Evolutionary conservation across 2,888 invertebrate species (phyloP).

Genomic region (Mesorhabditis spiculigera): DNA sequence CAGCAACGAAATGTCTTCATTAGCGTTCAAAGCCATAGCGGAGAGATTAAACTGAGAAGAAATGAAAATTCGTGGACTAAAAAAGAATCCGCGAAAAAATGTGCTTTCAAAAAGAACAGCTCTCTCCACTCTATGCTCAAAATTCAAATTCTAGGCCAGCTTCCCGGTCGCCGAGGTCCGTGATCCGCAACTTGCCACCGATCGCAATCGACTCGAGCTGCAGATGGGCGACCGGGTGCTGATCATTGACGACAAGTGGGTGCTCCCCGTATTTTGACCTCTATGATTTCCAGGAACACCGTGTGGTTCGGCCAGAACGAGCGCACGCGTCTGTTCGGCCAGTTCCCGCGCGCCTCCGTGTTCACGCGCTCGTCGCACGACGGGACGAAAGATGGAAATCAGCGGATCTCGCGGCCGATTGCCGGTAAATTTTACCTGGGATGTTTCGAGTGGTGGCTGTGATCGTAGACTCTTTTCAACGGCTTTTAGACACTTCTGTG

Average conservation of each 20-base stretch:
- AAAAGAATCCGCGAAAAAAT: too few relatives aligned
- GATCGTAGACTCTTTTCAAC: not conserved
- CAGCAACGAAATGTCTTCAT: too few relatives aligned
- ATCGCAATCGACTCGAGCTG: conserved; percentile 24
- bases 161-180: conserved; percentile 31
- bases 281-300: conserved; percentile 57
- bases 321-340: conserved; percentile 79
- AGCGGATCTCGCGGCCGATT: not conserved
- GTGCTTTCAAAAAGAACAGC: too few relatives aligned
- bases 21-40: too few relatives aligned
- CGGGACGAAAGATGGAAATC: not conserved
- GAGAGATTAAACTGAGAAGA: too few relatives aligned
- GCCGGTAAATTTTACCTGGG: not conserved
- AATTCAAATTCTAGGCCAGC: conserved; percentile 15
- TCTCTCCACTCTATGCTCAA: not conserved
- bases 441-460: not conserved
- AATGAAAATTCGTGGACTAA: too few relatives aligned
- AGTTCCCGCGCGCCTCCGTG: conserved; percentile 73
- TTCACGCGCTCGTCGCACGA: conserved; percentile 24
- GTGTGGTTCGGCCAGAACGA: conserved; percentile 94
- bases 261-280: not conserved
- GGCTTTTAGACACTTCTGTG: too few relatives aligned
- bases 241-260: conserved; percentile 42
- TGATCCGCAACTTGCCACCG: conserved; percentile 19
- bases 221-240: conserved; percentile 34